Base-by-base conservation (phyloP, 1,140 invertebrate genomes). In the Wasmannia auropunctata region DNA sequence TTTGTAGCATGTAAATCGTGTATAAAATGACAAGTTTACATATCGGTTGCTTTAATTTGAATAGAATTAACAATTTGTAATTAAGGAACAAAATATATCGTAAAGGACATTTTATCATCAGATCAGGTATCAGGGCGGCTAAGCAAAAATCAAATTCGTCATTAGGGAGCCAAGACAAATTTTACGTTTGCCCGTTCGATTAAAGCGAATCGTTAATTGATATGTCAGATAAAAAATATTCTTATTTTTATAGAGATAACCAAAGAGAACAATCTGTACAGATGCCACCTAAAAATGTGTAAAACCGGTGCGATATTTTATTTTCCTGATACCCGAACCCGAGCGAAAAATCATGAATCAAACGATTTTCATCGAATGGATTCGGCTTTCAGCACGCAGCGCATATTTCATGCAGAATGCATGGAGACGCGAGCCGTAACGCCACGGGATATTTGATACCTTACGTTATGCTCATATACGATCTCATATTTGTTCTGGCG, bases 101-200 rank as follows among this genome's bases (percentile, higher is more conserved):
- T 5, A 67, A 7, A 34, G 10, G 7, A 63, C 28, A 63, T 65
- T 79, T 7, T 28, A 75, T n/a, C 72, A 75, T 84, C 31, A 25
- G 28, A 46, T 40, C 56, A 43, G 34, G 54, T 86, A 83, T 69
- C 46, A 76, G 19, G 11, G 14, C 14, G 28, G 34, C 19, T 43
- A n/a, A 49, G 19, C 40, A 89, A 90, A 90, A 87, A 89, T 7
- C 31, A n/a, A 74, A 60, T 60, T 58, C 46, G 54, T 80, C 85
- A 67, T 88, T 79, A 90, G 67, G 51, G 75, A 31, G 67, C 28
- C 40, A 87, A 81, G 79, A 85, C 85, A 79, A 69, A 67, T 63
- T 76, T 87, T 79, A 65, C 46, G 43, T 84, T 65, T 43, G 34
- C 77, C 54, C 22, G 51, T 79, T 69, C 70, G 40, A 22, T 4